Percentiles rank a stretch among this genome's conserved stretches.
Evolutionary conservation across 2,113 vertebrate species (phyloP).

Genomic region (Strigops habroptila): DNA sequence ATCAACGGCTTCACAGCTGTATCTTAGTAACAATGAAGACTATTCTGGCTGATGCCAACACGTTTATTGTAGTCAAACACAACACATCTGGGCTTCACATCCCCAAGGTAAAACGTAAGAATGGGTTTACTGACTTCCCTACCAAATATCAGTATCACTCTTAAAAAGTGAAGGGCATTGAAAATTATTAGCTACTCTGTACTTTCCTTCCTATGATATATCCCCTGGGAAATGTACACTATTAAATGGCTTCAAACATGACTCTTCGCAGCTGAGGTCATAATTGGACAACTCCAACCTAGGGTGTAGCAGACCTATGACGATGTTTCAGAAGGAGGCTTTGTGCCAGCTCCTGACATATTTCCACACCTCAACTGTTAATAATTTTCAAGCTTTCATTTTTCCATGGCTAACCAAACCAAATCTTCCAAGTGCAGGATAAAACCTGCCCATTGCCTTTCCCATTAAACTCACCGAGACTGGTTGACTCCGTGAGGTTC

Average conservation of each 20-base stretch:
- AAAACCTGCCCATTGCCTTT: background rate
- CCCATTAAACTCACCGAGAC: constrained; percentile 82
- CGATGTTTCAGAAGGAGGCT: constrained; percentile 42
- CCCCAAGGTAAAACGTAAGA: background rate
- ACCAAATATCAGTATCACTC: background rate
- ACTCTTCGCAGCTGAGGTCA: constrained; percentile 54
- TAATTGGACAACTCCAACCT: constrained; percentile 7
- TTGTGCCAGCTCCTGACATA: constrained; percentile 59
- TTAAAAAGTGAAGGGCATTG: background rate
- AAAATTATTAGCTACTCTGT: constrained; percentile 15
- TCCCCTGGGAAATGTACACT: constrained; percentile 5
- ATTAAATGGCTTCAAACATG: constrained; percentile 53
- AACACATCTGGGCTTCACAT: background rate
- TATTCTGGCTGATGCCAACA: constrained; percentile 1
- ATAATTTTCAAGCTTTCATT: background rate
- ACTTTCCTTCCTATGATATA: background rate
- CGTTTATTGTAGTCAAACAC: background rate
- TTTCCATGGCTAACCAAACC: background rate
- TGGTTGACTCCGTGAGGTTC: constrained; percentile 92
- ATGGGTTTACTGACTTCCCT: background rate
- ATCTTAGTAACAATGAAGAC: background rate
- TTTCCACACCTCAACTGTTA: constrained; percentile 18
- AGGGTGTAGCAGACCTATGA: constrained; percentile 47
- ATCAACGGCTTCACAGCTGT: constrained; percentile 57
- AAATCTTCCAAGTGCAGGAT: background rate